Conservation (phyloP, 2,888 invertebrate species). For the Hofmannophila pseudospretella region DNA sequence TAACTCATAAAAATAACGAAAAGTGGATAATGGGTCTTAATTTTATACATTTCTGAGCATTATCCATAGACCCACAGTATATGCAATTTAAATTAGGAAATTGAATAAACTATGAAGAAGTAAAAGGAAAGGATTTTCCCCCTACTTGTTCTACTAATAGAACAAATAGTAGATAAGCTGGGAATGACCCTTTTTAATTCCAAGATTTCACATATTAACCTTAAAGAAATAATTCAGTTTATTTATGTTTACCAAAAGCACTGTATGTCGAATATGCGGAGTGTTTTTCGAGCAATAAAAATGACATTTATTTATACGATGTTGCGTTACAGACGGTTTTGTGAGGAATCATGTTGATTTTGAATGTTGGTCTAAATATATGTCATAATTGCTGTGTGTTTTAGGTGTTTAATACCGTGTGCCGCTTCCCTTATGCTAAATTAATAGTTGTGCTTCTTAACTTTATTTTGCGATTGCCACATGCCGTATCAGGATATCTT, state of each 20-base stretch:
- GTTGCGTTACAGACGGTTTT: neutral
- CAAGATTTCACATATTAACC: too few relatives aligned
- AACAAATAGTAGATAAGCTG: too few relatives aligned
- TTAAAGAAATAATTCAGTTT: too few relatives aligned
- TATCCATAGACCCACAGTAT: too few relatives aligned
- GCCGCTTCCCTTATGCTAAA: slow-evolving; percentile 44
- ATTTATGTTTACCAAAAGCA: slow-evolving; percentile 5
- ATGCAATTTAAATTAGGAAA: too few relatives aligned
- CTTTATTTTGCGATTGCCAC: slow-evolving; percentile 35
- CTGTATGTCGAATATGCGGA: slow-evolving; percentile 13
- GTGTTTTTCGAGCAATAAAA: slow-evolving; percentile 7
- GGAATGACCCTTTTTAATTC: too few relatives aligned
- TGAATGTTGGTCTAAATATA: slow-evolving; percentile 9
- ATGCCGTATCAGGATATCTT: slow-evolving; percentile 27
- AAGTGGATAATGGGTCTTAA: too few relatives aligned
- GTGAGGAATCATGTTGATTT: neutral
- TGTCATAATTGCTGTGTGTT: slow-evolving; percentile 25
- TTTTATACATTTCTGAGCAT: too few relatives aligned
- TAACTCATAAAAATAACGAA: too few relatives aligned
- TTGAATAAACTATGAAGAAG: too few relatives aligned
- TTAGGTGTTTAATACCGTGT: slow-evolving; percentile 46
- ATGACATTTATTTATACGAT: slow-evolving; percentile 3
- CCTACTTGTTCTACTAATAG: too few relatives aligned
- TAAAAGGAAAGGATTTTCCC: too few relatives aligned
- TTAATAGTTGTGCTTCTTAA: slow-evolving; percentile 29